phyloP scores from a whole-genome alignment of 2,797 vertebrate species.

The Tokudaia tokunoshimensis region DNA sequence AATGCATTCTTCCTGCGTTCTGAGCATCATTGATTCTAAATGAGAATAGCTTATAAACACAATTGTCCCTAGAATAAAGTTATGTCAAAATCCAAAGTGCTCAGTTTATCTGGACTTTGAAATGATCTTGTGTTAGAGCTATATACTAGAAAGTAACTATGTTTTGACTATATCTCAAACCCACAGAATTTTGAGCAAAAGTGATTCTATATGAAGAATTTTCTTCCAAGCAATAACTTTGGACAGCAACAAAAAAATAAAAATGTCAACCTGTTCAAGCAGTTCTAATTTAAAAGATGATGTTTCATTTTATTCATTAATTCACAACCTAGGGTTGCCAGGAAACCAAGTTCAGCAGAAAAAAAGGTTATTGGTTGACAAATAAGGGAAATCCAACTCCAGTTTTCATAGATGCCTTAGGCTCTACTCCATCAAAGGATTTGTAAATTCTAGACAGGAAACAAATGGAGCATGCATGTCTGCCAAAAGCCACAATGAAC shows the following conservation, averaged over 20 bases:
- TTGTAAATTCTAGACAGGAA: not conserved
- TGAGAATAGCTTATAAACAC: not conserved
- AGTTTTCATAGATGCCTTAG: not conserved
- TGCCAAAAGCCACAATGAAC: not conserved
- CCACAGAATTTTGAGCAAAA: not conserved
- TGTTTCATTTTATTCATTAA: constrained; percentile 6
- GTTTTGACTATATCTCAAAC: constrained; percentile 7
- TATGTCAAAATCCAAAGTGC: not conserved
- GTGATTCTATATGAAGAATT: not conserved
- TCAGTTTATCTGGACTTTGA: not conserved
- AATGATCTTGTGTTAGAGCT: not conserved
- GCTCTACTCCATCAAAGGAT: not conserved
- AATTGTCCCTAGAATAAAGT: not conserved
- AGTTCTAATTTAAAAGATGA: constrained; percentile 14
- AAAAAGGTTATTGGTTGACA: not conserved
- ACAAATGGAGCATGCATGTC: not conserved
- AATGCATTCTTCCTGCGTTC: not conserved
- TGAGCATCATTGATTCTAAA: not conserved
- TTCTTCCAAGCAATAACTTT: constrained; percentile 20
- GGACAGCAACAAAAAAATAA: constrained; percentile 17
- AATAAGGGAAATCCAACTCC: not conserved
- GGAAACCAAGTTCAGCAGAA: not conserved
- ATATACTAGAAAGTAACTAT: not conserved
- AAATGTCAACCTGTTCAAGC: constrained; percentile 14
- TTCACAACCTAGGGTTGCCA: constrained; percentile 18